Percentiles rank a stretch among this genome's conserved stretches.
Evolutionary conservation across 2,797 vertebrate genomes (phyloP).

Genomic region (Catamblyrhynchus diadema): DNA sequence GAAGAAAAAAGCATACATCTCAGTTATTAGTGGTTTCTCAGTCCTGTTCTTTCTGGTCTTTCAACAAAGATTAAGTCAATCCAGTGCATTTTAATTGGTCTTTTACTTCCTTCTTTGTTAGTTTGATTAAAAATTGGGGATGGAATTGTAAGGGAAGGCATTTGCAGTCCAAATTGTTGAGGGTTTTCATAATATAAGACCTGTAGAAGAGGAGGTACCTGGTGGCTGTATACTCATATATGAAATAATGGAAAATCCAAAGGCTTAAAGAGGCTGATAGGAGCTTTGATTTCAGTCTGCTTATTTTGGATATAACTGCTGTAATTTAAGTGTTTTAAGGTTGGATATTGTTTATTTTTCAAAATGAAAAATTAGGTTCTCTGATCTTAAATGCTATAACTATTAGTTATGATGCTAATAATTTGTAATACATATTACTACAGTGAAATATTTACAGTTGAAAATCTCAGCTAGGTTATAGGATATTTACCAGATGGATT

Average conservation of each 20-base stretch:
- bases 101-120: not conserved
- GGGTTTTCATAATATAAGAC: not conserved
- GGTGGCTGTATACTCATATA: not conserved
- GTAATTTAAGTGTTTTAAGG: conserved; percentile 2
- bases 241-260: not conserved
- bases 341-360: not conserved
- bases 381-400: conserved; percentile 15
- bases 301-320: conserved; percentile 1
- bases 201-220: not conserved
- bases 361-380: conserved; percentile 9
- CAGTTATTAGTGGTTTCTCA: not conserved
- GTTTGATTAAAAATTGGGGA: not conserved
- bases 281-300: not conserved
- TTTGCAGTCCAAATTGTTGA: not conserved
- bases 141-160: not conserved
- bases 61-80: not conserved
- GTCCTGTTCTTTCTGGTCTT: not conserved
- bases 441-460: conserved; percentile 43
- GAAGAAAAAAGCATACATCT: not conserved
- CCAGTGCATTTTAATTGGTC: not conserved
- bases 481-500: not conserved
- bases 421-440: conserved; percentile 16
- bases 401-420: conserved; percentile 5
- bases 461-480: conserved; percentile 12
- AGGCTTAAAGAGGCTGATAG: not conserved